A percentile compares a stretch with the other conserved stretches of the same genome.
Evolutionary conservation across 2,797 vertebrate species (phyloP).

Genomic region (Tolypeutes matacus): DNA sequence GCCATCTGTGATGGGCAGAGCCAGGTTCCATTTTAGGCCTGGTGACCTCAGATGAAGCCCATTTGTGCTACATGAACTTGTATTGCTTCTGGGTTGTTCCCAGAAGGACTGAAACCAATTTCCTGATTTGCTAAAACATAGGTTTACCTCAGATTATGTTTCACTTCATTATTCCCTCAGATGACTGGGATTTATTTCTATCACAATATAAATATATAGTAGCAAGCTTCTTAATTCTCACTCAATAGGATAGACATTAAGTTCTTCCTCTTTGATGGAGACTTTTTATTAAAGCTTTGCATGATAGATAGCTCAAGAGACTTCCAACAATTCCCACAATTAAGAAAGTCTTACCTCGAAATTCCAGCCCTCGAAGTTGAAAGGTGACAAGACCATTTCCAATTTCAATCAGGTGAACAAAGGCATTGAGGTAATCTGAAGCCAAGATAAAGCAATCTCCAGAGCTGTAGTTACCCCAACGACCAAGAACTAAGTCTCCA

Average conservation of each 20-base stretch:
- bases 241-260: neutral
- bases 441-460: constrained; percentile 92
- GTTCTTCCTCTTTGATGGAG: neutral
- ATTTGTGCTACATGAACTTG: rapidly evolving
- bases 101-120: neutral
- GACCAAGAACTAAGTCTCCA: constrained; percentile 95
- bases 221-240: neutral
- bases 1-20: neutral
- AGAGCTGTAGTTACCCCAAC: constrained; percentile 96
- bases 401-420: constrained; percentile 93
- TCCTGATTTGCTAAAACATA: neutral
- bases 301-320: neutral
- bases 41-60: neutral
- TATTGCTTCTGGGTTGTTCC: neutral
- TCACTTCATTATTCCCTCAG: neutral
- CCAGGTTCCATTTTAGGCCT: neutral
- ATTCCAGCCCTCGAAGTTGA: constrained; percentile 93
- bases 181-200: neutral
- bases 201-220: neutral
- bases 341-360: constrained; percentile 90
- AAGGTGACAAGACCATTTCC: constrained; percentile 95
- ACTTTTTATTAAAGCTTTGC: neutral
- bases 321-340: rapidly evolving
- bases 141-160: neutral
- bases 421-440: constrained; percentile 93